These are phyloP conservation scores for Rhopilema esculentum DNA, from an alignment of 30 jellyfish, hydroid and myxozoan species.

Conservation along the genomic window DNA sequence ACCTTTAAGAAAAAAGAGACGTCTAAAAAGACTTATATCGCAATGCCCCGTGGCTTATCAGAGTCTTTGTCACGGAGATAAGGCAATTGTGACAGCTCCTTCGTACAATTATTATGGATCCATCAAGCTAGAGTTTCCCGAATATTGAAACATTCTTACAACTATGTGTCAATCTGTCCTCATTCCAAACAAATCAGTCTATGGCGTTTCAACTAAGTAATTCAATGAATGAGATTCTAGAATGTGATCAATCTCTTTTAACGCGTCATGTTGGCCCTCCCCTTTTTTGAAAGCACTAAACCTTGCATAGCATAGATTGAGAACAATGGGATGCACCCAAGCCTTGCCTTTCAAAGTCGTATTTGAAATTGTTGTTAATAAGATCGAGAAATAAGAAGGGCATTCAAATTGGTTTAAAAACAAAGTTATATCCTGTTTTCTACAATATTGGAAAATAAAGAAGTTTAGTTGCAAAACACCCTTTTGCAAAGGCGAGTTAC, in stretches of 20 bases:
- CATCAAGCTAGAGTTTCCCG: no score
- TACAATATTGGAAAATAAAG: neutral
- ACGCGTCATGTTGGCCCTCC: neutral
- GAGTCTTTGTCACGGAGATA: no score
- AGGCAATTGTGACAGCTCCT: no score
- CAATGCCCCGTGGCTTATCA: no score
- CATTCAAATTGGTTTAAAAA: neutral
- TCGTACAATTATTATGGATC: no score
- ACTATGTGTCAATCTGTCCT: no score
- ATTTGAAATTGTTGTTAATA: neutral
- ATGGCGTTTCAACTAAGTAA: neutral
- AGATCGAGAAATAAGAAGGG: neutral
- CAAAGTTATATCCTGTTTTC: neutral
- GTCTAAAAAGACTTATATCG: no score
- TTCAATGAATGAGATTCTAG: neutral
- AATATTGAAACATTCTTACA: no score
- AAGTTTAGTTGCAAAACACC: neutral
- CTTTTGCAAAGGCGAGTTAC: neutral
- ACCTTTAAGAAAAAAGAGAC: no score
- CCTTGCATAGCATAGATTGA: no score
- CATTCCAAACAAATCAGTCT: no score
- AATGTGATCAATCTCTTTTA: neutral
- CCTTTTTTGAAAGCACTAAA: no score
- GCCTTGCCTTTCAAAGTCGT: neutral
- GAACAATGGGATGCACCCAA: neutral